Evolutionary conservation across 1,140 invertebrate genomes (phyloP).

Genomic region (Linepithema humile): DNA sequence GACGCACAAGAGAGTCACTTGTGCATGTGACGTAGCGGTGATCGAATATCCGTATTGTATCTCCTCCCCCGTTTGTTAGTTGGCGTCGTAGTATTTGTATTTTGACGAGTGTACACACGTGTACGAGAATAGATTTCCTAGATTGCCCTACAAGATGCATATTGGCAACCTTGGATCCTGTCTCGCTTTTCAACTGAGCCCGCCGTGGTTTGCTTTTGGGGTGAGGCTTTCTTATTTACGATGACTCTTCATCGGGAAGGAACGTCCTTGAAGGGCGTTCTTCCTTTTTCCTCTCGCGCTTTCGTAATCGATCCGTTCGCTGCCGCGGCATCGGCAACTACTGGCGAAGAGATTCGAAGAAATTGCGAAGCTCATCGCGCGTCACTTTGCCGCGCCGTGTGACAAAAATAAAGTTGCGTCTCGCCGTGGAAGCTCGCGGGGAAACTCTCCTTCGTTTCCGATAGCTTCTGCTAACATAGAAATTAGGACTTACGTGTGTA

Average conservation of each 20-base stretch:
- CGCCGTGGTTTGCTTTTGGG: conserved; percentile 78
- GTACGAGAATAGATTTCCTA: conserved; percentile 42
- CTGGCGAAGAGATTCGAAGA: conserved; percentile 1
- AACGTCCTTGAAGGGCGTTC: neutral
- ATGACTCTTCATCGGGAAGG: conserved; percentile 29
- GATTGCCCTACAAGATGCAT: conserved; percentile 73
- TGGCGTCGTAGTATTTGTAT: conserved; percentile 55
- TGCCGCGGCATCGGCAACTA: neutral
- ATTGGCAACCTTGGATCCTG: conserved; percentile 84
- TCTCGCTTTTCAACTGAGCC: conserved; percentile 79
- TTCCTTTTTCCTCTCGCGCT: neutral
- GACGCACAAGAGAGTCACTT: conserved; percentile 17
- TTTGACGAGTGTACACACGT: conserved; percentile 43
- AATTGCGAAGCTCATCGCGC: neutral
- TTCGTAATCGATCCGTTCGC: conserved; percentile 3
- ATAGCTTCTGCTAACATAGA: conserved; percentile 21
- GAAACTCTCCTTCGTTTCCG: neutral
- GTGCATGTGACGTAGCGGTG: conserved; percentile 60
- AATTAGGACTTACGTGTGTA: conserved; percentile 22
- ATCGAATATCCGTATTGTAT: conserved; percentile 32
- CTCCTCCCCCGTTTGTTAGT: conserved; percentile 45
- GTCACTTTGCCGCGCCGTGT: neutral
- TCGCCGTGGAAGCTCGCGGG: neutral
- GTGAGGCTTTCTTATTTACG: conserved; percentile 52
- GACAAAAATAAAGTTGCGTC: conserved; percentile 1